Conservation (phyloP, 2,113 vertebrate genomes). For the Leiothrix lutea region DNA sequence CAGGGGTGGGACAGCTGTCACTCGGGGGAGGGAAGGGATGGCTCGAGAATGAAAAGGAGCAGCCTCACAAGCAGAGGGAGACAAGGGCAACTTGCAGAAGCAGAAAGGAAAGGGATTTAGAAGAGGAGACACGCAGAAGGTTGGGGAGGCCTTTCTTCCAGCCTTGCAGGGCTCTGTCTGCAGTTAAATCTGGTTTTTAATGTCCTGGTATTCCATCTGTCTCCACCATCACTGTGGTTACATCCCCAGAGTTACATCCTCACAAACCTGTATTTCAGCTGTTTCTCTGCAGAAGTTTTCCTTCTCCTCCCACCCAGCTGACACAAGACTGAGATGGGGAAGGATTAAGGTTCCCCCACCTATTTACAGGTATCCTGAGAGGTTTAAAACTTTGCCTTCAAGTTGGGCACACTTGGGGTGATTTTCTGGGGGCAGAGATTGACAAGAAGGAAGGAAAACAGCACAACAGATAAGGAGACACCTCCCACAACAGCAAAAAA, state of each 20-base stretch:
- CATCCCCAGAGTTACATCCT: not conserved
- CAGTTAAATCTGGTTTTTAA: not conserved
- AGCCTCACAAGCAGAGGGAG: not conserved
- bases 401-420: no score
- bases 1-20: slow-evolving; percentile 52
- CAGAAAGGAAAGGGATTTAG: not conserved
- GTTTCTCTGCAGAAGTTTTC: not conserved
- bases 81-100: not conserved
- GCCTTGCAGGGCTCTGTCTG: not conserved
- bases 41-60: not conserved
- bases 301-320: not conserved
- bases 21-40: not conserved
- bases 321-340: not conserved
- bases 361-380: not conserved
- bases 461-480: not conserved
- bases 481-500: not conserved
- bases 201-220: fast-evolving
- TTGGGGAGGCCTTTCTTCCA: not conserved
- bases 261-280: not conserved
- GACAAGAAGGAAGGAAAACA: not conserved
- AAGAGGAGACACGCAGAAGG: not conserved
- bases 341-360: not conserved
- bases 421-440: not conserved
- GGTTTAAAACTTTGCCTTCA: not conserved
- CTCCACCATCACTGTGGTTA: not conserved